Conservation (phyloP, 1,140 invertebrate genomes). For the Zaprionus lachaisei region DNA sequence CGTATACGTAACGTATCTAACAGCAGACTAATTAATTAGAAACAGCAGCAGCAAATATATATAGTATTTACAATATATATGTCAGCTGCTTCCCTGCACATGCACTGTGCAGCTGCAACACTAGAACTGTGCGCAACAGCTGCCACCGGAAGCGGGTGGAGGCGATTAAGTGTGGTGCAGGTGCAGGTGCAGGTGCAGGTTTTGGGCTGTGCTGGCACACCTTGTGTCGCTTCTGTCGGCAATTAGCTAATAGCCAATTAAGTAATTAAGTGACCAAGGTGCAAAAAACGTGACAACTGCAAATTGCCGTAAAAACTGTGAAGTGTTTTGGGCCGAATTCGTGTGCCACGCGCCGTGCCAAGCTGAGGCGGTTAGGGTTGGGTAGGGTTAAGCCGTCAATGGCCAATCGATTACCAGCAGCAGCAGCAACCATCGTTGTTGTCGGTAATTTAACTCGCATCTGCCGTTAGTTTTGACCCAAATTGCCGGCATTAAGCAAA, state of each 20-base stretch:
- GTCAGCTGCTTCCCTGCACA: neutral
- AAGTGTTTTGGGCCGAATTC: conserved; percentile 39
- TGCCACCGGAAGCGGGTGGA: neutral
- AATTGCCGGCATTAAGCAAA: conserved; percentile 72
- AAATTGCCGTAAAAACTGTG: conserved; percentile 57
- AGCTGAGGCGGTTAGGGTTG: conserved; percentile 36
- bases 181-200: neutral
- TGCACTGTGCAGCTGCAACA: neutral
- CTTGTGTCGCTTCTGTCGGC: conserved; percentile 13
- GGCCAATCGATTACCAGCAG: conserved; percentile 61
- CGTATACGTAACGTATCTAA: neutral
- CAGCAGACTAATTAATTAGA: neutral
- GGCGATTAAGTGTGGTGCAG: too few species aligned
- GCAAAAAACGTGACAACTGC: conserved; percentile 71
- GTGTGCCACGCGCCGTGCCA: too few species aligned
- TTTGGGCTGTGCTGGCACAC: neutral
- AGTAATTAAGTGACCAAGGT: conserved; percentile 65
- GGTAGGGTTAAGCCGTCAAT: conserved; percentile 31
- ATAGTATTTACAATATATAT: too few species aligned
- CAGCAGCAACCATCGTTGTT: neutral
- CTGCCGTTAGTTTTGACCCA: conserved; percentile 71
- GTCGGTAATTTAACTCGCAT: conserved; percentile 67
- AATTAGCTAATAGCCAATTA: conserved; percentile 79
- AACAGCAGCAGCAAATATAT: neutral
- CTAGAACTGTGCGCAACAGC: conserved; percentile 24